Percentiles rank a stretch among this genome's conserved stretches.
These are phyloP conservation scores for Capromys pilorides DNA, from an alignment of 2,797 vertebrate genomes.

Conservation along the genomic window DNA sequence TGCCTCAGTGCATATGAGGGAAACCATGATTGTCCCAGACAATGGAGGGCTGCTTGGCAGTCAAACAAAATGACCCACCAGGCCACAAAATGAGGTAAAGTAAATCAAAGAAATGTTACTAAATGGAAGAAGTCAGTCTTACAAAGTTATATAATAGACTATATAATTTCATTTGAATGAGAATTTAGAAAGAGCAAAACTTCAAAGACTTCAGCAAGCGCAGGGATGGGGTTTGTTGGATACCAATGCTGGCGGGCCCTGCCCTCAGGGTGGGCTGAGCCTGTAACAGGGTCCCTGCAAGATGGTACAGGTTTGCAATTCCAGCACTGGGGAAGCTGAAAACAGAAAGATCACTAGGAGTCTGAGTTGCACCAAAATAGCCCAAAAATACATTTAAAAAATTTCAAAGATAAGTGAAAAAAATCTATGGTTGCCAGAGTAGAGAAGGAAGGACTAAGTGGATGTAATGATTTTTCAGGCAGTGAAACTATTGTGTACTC, in stretches of 20 bases:
- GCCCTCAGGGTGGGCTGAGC: no score
- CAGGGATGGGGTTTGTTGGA: no score
- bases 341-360: no score
- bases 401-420: no score
- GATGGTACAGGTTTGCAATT: no score
- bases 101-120: not conserved
- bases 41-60: not conserved
- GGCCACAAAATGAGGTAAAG: not conserved
- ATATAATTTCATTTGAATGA: not conserved
- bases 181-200: not conserved
- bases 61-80: not conserved
- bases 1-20: not conserved
- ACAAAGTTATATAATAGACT: not conserved
- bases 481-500: not conserved
- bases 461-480: not conserved
- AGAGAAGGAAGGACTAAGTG: not conserved
- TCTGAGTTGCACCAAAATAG: no score
- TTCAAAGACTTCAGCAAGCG: not conserved
- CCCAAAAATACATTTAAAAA: no score
- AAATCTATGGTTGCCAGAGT: not conserved
- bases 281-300: no score
- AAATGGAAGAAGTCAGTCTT: not conserved
- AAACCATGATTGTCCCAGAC: not conserved
- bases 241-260: no score
- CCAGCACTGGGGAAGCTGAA: no score